These are phyloP conservation scores for Cyclargus thomasi DNA, from an alignment of 1,140 invertebrate species.

Conservation along the genomic window DNA sequence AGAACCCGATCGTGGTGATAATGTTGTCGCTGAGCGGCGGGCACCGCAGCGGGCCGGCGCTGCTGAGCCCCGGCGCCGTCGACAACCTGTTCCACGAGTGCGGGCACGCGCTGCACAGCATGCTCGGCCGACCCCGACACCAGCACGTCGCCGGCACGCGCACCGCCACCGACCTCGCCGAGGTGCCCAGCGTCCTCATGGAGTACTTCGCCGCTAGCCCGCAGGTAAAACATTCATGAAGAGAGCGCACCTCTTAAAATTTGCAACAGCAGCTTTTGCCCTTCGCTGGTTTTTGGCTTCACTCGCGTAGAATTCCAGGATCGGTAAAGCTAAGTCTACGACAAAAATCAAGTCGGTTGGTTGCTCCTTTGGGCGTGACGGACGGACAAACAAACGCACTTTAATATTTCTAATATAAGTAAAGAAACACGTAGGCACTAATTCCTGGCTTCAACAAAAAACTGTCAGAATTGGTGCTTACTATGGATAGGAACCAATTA, in stretches of 20 bases:
- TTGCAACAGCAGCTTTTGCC: too few species aligned
- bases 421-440: too few species aligned
- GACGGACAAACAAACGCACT: too few species aligned
- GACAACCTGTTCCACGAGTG: constrained; percentile 99
- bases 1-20: constrained; percentile 95
- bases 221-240: constrained; percentile 73
- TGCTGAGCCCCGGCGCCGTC: constrained; percentile 88
- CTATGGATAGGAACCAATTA: too few species aligned
- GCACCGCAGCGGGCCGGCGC: constrained; percentile 83
- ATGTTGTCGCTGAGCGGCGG: constrained; percentile 91
- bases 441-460: too few species aligned
- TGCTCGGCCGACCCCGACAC: constrained; percentile 95
- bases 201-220: constrained; percentile 97
- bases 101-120: constrained; percentile 99
- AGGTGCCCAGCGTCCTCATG: constrained; percentile 98
- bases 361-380: too few species aligned
- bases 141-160: constrained; percentile 98
- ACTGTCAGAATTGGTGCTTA: too few species aligned
- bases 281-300: too few species aligned
- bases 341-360: too few species aligned
- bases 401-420: too few species aligned
- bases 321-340: too few species aligned
- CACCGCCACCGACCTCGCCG: constrained; percentile 97
- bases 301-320: too few species aligned
- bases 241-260: not conserved